Percentiles rank a stretch among this genome's conserved stretches.
These are phyloP conservation scores for Arenicola marina DNA, from an alignment of 2,888 invertebrate species.

Conservation along the genomic window DNA sequence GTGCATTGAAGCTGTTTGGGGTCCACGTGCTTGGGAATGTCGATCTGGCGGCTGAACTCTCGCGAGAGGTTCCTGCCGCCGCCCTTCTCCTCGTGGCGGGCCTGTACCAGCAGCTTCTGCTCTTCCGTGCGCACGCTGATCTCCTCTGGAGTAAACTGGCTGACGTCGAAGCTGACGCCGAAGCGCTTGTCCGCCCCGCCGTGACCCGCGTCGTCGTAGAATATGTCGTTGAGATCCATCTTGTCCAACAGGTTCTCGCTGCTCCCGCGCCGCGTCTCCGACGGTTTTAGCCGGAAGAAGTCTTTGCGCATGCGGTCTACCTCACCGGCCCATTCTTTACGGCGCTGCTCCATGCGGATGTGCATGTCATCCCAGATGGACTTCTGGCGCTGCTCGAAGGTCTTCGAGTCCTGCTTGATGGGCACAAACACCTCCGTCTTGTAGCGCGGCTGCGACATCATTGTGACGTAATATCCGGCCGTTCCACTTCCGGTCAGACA, in stretches of 20 bases:
- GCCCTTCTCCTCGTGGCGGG: conserved; percentile 35
- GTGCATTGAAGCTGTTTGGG: conserved; percentile 29
- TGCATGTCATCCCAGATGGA: conserved; percentile 46
- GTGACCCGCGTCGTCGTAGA: conserved; percentile 19
- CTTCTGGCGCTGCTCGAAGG: conserved; percentile 57
- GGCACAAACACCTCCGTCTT: conserved; percentile 58
- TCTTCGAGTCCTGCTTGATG: conserved; percentile 53
- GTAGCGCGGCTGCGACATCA: conserved; percentile 41
- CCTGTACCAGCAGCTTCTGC: conserved; percentile 32
- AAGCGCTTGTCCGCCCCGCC: conserved; percentile 25
- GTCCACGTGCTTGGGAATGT: conserved; percentile 36
- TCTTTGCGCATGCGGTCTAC: conserved; percentile 52
- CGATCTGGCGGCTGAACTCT: conserved; percentile 36
- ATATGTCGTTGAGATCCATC: conserved; percentile 30
- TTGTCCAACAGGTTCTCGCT: conserved; percentile 36
- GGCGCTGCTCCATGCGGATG: conserved; percentile 30
- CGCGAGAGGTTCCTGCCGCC: conserved; percentile 29
- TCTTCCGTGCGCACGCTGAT: conserved; percentile 38
- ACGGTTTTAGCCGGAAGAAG: conserved; percentile 58
- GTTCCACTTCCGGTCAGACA: too few relatives aligned
- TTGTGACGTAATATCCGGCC: too few relatives aligned
- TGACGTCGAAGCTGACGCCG: conserved; percentile 38
- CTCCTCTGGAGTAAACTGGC: conserved; percentile 37
- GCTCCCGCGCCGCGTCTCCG: conserved; percentile 37
- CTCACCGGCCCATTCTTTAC: conserved; percentile 36